Conservation (phyloP, 2,797 vertebrate genomes). For the Mormyrus hasselquistii region DNA sequence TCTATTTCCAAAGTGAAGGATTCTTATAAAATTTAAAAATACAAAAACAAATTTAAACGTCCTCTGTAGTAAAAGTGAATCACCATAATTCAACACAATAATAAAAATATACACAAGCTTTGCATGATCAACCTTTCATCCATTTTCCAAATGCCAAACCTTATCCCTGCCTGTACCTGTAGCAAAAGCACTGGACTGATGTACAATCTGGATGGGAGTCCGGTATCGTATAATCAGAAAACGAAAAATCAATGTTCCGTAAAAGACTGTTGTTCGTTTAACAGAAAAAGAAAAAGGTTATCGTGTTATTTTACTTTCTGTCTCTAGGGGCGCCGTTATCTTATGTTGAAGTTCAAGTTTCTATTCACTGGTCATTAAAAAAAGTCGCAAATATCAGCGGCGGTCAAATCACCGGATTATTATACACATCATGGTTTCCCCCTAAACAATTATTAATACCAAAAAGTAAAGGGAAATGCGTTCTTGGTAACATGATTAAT, state of each 20-base stretch:
- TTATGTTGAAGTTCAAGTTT: slow-evolving; percentile 38
- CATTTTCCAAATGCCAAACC: background rate
- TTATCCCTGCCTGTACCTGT: background rate
- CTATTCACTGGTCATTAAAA: slow-evolving; percentile 9
- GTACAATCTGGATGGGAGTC: background rate
- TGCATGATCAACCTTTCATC: background rate
- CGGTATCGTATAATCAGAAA: background rate
- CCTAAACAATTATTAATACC: background rate
- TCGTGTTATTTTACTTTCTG: background rate
- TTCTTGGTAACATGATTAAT: background rate
- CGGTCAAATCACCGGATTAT: background rate
- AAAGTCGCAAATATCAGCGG: background rate
- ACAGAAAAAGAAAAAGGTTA: background rate
- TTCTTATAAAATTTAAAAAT: background rate
- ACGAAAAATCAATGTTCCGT: slow-evolving; percentile 16
- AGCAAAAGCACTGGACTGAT: background rate
- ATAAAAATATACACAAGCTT: background rate
- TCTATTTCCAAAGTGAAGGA: background rate
- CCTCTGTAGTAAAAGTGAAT: background rate
- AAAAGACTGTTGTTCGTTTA: background rate
- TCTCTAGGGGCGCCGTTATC: slow-evolving; percentile 35
- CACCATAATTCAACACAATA: background rate
- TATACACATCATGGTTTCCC: background rate
- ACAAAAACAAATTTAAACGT: background rate
- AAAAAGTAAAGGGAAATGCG: background rate